Evolutionary conservation across 2,888 invertebrate genomes (phyloP), one percentile per base, ranked within the genome.

Genomic region (Anorthoa munda): DNA sequence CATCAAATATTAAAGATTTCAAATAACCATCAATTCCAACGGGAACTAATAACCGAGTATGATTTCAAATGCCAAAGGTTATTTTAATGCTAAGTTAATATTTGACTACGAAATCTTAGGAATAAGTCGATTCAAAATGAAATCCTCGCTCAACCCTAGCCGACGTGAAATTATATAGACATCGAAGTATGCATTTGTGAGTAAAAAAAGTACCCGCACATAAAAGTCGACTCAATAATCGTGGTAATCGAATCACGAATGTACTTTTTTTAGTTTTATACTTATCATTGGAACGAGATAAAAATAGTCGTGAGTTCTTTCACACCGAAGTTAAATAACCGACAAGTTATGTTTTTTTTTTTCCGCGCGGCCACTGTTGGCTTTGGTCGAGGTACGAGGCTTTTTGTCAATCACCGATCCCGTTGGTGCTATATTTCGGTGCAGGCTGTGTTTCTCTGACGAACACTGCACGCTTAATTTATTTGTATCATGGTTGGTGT

Each of bases 221-320:
- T 86, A 84, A 82, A 85, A 87, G 79, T 84, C 87, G 87, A 86
- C 86, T 89, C 88, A 87, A 90, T 90, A 90, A 92, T 92, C 86
- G 87, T 86, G 79, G 87, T 92, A 92, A 93, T 93, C 90, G 89
- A 93, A 92, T 93, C 90, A 91, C 90, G 90, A 89, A 82, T 83
- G 79, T 77, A 75, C 75, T 89, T 91, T 91, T 91, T 89, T 82
- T 75, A 63, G 68, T 77, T 81, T 78, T 81, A 46, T 81, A 78
- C 61, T 84, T 81, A 81, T 83, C 79, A 83, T 82, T 84, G 84
- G 81, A 81, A 59, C 63, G 90, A 88, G 87, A 89, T 91, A 89
- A 89, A 92, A 90, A 91, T 90, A 91, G 90, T 88, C 84, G 71
- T 84, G 89, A 89, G 90, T 91, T 93, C 91, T 91, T 92, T 92